A percentile compares a stretch with the other conserved stretches of the same genome.
Conservation (phyloP, 2,113 vertebrate species). For the Girardinichthys multiradiatus region DNA sequence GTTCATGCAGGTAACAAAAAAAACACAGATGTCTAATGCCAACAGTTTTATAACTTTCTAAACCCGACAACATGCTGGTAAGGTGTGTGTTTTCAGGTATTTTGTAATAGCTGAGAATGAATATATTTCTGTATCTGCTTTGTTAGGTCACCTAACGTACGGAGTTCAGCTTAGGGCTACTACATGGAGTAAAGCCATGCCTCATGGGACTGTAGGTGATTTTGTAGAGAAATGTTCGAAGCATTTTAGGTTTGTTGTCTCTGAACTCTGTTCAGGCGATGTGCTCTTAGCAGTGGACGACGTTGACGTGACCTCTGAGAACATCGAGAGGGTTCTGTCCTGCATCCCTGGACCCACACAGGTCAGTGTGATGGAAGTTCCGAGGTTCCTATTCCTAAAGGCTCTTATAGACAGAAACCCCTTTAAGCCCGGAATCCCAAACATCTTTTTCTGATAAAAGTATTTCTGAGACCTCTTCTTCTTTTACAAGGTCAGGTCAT, state of each 20-base stretch:
- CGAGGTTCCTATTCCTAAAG: neutral
- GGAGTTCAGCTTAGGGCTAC: too few species aligned
- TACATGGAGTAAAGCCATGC: too few species aligned
- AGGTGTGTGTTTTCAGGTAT: neutral
- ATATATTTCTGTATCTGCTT: neutral
- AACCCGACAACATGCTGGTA: neutral
- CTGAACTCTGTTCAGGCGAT: constrained; percentile 83
- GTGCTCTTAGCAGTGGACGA: constrained; percentile 92
- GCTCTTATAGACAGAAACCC: too few species aligned
- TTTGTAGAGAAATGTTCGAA: neutral
- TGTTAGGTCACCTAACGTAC: too few species aligned
- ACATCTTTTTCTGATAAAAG: too few species aligned
- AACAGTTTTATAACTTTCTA: neutral
- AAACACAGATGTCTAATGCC: neutral
- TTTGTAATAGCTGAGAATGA: neutral
- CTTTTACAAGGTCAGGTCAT: too few species aligned
- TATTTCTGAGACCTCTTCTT: too few species aligned
- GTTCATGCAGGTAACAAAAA: neutral
- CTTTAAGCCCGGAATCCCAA: too few species aligned
- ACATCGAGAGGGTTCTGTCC: constrained; percentile 94
- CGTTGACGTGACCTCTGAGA: constrained; percentile 93
- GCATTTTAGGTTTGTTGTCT: neutral
- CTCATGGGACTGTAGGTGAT: neutral
- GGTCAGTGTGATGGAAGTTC: constrained; percentile 73
- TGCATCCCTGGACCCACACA: constrained; percentile 94